Evolutionary conservation across 2,797 vertebrate species (phyloP).

Genomic region (Gallinago solitaria): DNA sequence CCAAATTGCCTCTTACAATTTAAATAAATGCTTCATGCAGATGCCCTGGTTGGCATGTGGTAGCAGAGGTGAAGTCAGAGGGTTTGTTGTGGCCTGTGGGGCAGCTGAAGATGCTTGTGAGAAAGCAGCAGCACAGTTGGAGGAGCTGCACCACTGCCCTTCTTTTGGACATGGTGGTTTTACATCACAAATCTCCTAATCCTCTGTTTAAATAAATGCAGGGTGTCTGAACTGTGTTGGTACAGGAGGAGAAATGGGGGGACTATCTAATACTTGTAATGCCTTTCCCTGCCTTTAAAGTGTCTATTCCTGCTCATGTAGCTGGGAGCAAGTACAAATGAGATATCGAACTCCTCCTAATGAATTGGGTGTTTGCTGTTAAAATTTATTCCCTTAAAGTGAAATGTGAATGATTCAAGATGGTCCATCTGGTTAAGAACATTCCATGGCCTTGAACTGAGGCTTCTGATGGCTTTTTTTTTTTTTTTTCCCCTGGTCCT

Average conservation of each 20-base stretch:
- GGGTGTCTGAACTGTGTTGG: background rate
- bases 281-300: background rate
- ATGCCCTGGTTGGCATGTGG: background rate
- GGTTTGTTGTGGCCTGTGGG: background rate
- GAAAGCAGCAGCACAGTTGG: background rate
- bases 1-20: background rate
- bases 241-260: background rate
- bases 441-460: background rate
- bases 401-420: background rate
- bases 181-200: background rate
- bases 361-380: background rate
- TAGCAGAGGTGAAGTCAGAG: background rate
- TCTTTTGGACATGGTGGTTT: rapidly evolving
- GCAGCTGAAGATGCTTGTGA: rapidly evolving
- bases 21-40: background rate
- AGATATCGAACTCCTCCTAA: background rate
- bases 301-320: background rate
- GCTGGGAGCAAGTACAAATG: background rate
- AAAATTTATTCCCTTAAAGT: background rate
- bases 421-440: background rate
- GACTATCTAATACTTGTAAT: background rate
- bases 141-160: rapidly evolving
- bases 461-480: background rate
- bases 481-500: background rate
- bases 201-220: background rate